These are phyloP conservation scores for Lophius americanus DNA, from an alignment of 2,797 vertebrate genomes.

Conservation along the genomic window DNA sequence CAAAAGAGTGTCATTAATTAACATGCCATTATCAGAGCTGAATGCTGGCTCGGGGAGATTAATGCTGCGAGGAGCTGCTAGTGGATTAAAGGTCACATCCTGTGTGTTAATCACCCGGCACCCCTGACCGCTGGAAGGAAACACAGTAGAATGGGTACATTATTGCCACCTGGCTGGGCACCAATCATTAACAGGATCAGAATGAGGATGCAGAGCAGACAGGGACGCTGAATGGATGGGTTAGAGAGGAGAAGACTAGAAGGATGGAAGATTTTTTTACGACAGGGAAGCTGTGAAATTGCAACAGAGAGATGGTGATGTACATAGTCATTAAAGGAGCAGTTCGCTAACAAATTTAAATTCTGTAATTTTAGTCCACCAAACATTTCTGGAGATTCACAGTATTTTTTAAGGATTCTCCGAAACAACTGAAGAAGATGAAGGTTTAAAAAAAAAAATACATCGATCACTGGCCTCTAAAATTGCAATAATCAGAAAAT, in stretches of 20 bases:
- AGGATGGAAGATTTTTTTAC: too few relatives aligned
- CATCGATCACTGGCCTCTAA: too few relatives aligned
- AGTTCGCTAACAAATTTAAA: too few relatives aligned
- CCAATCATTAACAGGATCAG: constrained; percentile 74
- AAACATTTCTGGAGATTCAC: too few relatives aligned
- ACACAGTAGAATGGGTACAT: constrained; percentile 85
- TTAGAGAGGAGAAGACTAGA: constrained; percentile 6
- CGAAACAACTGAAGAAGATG: too few relatives aligned
- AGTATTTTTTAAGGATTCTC: too few relatives aligned
- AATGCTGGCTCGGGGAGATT: constrained; percentile 78
- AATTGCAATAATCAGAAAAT: too few relatives aligned
- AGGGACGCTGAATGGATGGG: constrained; percentile 18
- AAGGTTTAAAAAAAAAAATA: too few relatives aligned
- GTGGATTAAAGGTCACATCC: constrained; percentile 88
- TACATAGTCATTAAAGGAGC: too few relatives aligned
- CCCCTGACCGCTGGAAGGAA: constrained; percentile 87
- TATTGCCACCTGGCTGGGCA: constrained; percentile 83
- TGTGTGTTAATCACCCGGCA: constrained; percentile 84
- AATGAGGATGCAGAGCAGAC: constrained; percentile 48
- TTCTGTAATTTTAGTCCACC: too few relatives aligned
- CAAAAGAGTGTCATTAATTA: constrained; percentile 84
- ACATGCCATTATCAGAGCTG: constrained; percentile 79
- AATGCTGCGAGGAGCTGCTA: constrained; percentile 81
- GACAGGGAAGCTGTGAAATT: too few relatives aligned
- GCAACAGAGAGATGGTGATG: too few relatives aligned